These are phyloP conservation scores for Protophormia terraenovae DNA, from an alignment of 2,888 invertebrate genomes.

Conservation along the genomic window DNA sequence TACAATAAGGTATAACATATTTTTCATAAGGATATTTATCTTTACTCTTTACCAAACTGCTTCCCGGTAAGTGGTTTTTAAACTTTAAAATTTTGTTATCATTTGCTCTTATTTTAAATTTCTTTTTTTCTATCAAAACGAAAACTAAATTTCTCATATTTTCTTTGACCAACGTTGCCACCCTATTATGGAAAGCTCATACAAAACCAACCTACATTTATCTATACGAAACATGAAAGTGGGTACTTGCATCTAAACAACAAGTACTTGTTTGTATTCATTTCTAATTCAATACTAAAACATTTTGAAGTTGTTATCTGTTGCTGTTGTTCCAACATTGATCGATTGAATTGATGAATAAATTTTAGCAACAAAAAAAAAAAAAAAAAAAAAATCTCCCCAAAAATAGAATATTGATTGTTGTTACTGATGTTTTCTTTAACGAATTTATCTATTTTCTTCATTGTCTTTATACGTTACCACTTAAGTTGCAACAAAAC, in stretches of 20 bases:
- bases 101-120: too few relatives aligned
- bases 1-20: not conserved
- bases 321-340: constrained; percentile 64
- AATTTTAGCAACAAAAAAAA: constrained; percentile 52
- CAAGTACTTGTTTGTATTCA: constrained; percentile 7
- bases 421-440: constrained; percentile 32
- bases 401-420: constrained; percentile 37
- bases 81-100: too few relatives aligned
- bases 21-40: not conserved
- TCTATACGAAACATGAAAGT: not conserved
- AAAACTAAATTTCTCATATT: too few relatives aligned
- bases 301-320: constrained; percentile 60
- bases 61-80: too few relatives aligned
- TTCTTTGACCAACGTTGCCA: too few relatives aligned
- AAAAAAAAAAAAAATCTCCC: not conserved
- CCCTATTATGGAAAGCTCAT: not conserved
- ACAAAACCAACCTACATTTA: not conserved
- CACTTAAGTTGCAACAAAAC: not conserved
- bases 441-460: constrained; percentile 45
- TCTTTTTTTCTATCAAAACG: too few relatives aligned
- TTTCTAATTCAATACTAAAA: not conserved
- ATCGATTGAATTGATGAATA: constrained; percentile 67
- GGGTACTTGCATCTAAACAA: not conserved
- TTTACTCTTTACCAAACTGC: too few relatives aligned
- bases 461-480: constrained; percentile 4